These are phyloP conservation scores for Chitala chitala DNA, from an alignment of 2,113 vertebrate genomes.

Conservation along the genomic window DNA sequence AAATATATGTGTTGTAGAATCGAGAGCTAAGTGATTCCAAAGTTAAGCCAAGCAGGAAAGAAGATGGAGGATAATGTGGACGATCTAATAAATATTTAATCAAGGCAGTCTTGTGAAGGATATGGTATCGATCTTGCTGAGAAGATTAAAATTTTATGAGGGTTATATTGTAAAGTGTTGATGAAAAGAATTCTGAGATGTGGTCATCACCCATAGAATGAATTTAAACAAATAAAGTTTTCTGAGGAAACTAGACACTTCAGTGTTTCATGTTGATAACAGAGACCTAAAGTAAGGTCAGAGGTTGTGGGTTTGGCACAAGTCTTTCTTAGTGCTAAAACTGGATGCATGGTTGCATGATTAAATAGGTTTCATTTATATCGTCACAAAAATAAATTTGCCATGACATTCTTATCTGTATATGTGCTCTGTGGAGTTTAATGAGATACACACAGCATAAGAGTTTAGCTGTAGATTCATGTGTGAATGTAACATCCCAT, in stretches of 20 bases:
- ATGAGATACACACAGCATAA: no score
- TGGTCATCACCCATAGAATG: not conserved
- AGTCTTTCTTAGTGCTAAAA: no score
- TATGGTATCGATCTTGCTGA: slow-evolving; percentile 12
- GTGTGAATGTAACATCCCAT: no score
- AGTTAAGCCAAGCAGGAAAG: not conserved
- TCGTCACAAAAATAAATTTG: no score
- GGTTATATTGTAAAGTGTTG: not conserved
- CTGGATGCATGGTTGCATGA: no score
- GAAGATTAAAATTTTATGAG: slow-evolving; percentile 6
- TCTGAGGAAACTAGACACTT: not conserved
- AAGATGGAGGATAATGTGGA: not conserved
- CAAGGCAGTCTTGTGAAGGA: slow-evolving; percentile 2
- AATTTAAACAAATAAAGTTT: not conserved
- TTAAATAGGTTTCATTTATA: no score
- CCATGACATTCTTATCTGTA: no score
- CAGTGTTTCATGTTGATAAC: no score
- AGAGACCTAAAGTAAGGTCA: no score
- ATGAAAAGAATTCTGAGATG: not conserved
- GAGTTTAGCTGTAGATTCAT: no score
- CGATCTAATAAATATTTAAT: slow-evolving; percentile 14
- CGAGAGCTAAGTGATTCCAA: not conserved
- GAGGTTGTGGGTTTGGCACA: no score
- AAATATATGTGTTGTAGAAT: not conserved
- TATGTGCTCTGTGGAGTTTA: no score